Evolutionary conservation across 2,113 vertebrate species (phyloP).

Genomic region (Meriones unguiculatus): DNA sequence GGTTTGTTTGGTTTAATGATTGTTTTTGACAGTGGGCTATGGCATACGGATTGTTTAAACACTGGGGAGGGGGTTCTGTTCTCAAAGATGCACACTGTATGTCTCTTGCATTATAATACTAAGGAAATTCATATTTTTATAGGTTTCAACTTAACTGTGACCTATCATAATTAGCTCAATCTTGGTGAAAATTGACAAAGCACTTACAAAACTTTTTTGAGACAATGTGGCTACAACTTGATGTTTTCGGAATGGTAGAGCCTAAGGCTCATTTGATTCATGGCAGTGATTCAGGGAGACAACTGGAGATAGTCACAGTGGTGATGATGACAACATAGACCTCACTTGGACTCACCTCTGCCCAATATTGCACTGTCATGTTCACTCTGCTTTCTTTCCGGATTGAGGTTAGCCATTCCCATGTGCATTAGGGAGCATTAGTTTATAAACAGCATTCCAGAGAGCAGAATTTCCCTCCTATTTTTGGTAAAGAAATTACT

Average conservation of each 20-base stretch:
- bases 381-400: background rate
- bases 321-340: rapidly evolving
- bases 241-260: background rate
- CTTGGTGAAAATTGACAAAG: background rate
- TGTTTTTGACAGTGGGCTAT: background rate
- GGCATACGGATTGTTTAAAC: background rate
- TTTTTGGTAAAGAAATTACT: background rate
- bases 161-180: background rate
- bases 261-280: background rate
- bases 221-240: background rate
- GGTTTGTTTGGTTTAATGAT: too few species aligned
- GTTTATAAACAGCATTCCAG: background rate
- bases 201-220: background rate
- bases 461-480: background rate
- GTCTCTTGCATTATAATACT: background rate
- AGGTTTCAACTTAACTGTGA: background rate
- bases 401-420: background rate
- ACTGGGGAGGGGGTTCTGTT: rapidly evolving
- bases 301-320: background rate
- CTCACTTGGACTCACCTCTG: rapidly evolving
- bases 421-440: background rate
- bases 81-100: background rate
- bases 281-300: background rate
- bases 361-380: rapidly evolving
- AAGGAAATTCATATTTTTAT: background rate